Base-by-base conservation (phyloP, 2,113 vertebrate genomes). In the Marmota flaviventris region DNA sequence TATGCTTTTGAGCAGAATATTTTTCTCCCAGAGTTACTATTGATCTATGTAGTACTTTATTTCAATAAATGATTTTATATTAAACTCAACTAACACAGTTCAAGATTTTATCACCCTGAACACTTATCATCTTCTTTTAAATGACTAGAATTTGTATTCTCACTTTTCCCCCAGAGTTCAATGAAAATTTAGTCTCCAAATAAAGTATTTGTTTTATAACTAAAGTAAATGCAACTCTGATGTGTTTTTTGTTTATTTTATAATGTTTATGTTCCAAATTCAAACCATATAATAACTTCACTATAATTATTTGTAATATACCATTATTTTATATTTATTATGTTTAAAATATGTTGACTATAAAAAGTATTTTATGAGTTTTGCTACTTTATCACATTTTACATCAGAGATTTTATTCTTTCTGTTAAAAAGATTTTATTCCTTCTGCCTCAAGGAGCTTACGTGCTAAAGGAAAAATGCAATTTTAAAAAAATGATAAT, bases 1-100 rank as follows among this genome's bases (percentile, higher is more conserved):
- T 24, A 77, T 91, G 85, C 42, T 67, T 96, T 97, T 42, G 29
- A 97, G 4, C 5, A 97, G 78, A 96, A 89, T 89, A 48, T 94
- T 72, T 94, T n/a, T 95, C 94, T 88, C 16, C 32, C 14, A 95
- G 76, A 95, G 13, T 89, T 93, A 92, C 37, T 81, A 94, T 91
- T 94, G 65, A 61, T 86, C 87, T 94, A 5, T 95, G 39, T 93
- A 83, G 14, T 96, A 85, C 48, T 97, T 91, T 83, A 32, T 95
- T 92, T 91, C 85, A 96, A 58, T 27, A 95, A 97, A 89, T 84
- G 24, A 73, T 69, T 65, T 96, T 73, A 58, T 79, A 85, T 97
- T 97, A 92, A 61, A 93, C 76, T 56, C 76, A 87, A 89, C 6
- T 96, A 96, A 96, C 78, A 95, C 6, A 78, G 13, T 92, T 27